phyloP scores from a whole-genome alignment of 2,888 invertebrate genomes.

The Meiosimyza decipiens region DNA sequence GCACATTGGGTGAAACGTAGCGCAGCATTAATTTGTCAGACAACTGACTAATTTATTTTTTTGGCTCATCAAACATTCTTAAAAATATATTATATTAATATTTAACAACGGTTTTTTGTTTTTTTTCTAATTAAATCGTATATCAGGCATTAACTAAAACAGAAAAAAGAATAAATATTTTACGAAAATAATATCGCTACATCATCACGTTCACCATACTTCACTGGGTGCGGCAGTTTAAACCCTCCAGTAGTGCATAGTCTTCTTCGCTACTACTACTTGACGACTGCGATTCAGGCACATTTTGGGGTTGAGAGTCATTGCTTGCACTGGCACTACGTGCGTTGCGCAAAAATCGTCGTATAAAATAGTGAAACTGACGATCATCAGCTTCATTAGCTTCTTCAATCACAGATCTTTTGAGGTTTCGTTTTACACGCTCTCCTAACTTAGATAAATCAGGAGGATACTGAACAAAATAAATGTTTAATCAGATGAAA shows the following conservation, averaged over 20 bases:
- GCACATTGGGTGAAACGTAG: constrained; percentile 83
- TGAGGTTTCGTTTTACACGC: constrained; percentile 58
- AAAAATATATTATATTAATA: constrained; percentile 41
- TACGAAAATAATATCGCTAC: too few species aligned
- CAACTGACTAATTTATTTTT: constrained; percentile 46
- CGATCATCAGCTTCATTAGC: constrained; percentile 53
- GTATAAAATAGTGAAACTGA: constrained; percentile 60
- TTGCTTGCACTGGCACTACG: constrained; percentile 30
- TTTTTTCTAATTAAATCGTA: constrained; percentile 5
- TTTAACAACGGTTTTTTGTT: constrained; percentile 17
- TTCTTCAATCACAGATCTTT: constrained; percentile 47
- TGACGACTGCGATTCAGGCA: constrained; percentile 19
- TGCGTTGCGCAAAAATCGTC: constrained; percentile 54
- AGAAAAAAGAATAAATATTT: constrained; percentile 11
- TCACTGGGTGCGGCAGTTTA: constrained; percentile 57
- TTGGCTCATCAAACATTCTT: too few species aligned
- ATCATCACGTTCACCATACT: not conserved
- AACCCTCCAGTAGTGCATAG: constrained; percentile 43
- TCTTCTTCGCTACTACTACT: constrained; percentile 42
- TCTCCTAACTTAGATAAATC: constrained; percentile 53
- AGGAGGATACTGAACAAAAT: constrained; percentile 51
- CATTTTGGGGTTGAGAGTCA: not conserved
- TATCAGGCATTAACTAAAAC: constrained; percentile 14
- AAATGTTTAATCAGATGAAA: not conserved
- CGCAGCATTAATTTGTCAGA: constrained; percentile 80